Evolutionary conservation across 2,113 vertebrate species (phyloP).

Genomic region (Sinocyclocheilus maitianheensis): DNA sequence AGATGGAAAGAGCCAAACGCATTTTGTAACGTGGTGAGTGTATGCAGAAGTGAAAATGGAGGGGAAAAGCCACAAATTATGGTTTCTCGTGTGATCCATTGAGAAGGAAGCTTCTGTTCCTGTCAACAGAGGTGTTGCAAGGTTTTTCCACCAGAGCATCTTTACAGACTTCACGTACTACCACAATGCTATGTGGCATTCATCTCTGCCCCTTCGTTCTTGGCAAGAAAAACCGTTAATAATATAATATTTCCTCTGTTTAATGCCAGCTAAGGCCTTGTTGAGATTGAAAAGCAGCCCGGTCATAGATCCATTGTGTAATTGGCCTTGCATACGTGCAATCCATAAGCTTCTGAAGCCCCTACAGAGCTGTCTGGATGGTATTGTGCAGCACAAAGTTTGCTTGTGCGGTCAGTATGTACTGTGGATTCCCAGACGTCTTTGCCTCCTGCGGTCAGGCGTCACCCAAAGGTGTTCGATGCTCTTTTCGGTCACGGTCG

Average conservation of each 20-base stretch:
- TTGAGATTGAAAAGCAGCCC: slow-evolving; percentile 43
- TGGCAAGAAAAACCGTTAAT: slow-evolving; percentile 59
- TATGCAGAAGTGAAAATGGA: slow-evolving; percentile 51
- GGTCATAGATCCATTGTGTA: slow-evolving; percentile 47
- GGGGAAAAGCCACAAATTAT: slow-evolving; percentile 46
- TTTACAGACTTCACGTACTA: neutral
- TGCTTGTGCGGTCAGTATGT: slow-evolving; percentile 56
- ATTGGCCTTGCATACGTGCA: slow-evolving; percentile 12
- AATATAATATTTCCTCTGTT: slow-evolving; percentile 50
- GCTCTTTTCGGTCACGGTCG: slow-evolving; percentile 65
- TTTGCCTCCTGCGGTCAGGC: slow-evolving; percentile 65
- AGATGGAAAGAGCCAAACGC: slow-evolving; percentile 30
- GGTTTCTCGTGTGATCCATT: slow-evolving; percentile 51
- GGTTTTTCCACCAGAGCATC: neutral
- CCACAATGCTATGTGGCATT: slow-evolving; percentile 46
- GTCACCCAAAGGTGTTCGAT: slow-evolving; percentile 71
- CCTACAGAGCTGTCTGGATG: slow-evolving; percentile 30
- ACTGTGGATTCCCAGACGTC: slow-evolving; percentile 48
- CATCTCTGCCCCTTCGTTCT: slow-evolving; percentile 55
- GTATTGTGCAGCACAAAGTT: slow-evolving; percentile 27
- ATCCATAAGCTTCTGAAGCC: slow-evolving; percentile 40
- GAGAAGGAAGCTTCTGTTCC: slow-evolving; percentile 23
- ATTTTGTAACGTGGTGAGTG: slow-evolving; percentile 32
- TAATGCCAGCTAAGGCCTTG: slow-evolving; percentile 46
- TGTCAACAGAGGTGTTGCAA: slow-evolving; percentile 2